A percentile compares a stretch with the other conserved stretches of the same genome.
These are phyloP conservation scores for Neodiprion fabricii DNA, from an alignment of 1,140 invertebrate genomes.

Conservation along the genomic window DNA sequence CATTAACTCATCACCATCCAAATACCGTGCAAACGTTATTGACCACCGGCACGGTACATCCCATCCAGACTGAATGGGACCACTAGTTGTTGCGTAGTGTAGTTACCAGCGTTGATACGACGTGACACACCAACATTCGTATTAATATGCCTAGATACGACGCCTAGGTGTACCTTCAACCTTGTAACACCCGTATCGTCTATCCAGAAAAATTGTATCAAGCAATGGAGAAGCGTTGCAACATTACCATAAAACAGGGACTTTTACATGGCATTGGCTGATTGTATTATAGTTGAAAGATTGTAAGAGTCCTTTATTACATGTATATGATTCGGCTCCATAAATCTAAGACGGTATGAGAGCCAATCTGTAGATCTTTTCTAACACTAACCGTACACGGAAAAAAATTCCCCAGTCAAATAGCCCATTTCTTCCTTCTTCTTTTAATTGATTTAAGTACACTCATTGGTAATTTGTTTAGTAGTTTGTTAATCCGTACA, in stretches of 20 bases:
- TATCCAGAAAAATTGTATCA: background rate
- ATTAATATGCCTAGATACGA: background rate
- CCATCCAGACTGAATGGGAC: slow-evolving; percentile 4
- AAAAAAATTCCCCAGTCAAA: background rate
- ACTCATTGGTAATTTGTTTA: no score
- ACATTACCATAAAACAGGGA: no score
- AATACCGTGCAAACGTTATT: background rate
- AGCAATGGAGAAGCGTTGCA: no score
- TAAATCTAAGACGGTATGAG: slow-evolving; percentile 1
- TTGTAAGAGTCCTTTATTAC: background rate
- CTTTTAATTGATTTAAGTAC: no score
- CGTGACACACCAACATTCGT: background rate
- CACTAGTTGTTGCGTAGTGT: background rate
- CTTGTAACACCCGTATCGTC: background rate
- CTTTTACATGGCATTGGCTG: background rate
- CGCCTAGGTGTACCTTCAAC: background rate
- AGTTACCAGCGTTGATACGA: background rate
- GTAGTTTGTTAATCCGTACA: no score
- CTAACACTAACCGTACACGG: background rate
- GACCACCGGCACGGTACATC: background rate
- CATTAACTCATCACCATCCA: background rate
- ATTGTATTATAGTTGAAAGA: background rate
- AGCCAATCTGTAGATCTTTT: background rate
- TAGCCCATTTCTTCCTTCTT: no score
- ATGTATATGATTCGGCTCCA: background rate